A percentile compares a stretch with the other conserved stretches of the same genome.
These are phyloP conservation scores for Sycophila texana DNA, from an alignment of 2,888 invertebrate genomes.

Conservation along the genomic window DNA sequence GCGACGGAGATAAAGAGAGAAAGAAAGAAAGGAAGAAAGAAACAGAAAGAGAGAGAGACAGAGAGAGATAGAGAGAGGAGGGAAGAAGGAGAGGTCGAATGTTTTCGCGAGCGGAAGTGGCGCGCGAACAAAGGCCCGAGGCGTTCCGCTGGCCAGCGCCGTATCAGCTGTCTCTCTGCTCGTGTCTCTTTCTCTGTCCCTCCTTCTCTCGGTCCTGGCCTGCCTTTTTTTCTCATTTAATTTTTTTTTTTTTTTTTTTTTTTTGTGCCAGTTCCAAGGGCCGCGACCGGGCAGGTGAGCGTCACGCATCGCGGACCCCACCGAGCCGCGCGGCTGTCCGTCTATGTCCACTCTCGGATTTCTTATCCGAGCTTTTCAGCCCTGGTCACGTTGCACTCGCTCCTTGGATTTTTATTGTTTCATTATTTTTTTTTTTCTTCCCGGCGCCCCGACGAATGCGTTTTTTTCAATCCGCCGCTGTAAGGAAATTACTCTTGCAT, in stretches of 20 bases:
- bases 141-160: slow-evolving; percentile 59
- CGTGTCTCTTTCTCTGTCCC: neutral
- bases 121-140: slow-evolving; percentile 58
- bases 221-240: slow-evolving; percentile 3
- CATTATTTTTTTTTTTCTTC: no score
- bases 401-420: no score
- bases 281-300: slow-evolving; percentile 65
- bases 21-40: neutral
- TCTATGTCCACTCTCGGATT: neutral
- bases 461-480: no score
- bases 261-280: slow-evolving; percentile 55
- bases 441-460: no score
- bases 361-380: no score
- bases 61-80: neutral
- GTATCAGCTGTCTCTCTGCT: slow-evolving; percentile 58
- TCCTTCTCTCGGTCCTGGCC: neutral
- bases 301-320: slow-evolving; percentile 64
- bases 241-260: slow-evolving; percentile 27
- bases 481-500: no score
- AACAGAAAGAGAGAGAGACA: neutral
- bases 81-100: slow-evolving; percentile 32
- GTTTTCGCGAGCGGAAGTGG: slow-evolving; percentile 59
- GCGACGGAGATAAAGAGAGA: neutral
- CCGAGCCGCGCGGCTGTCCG: neutral
- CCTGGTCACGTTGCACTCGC: no score